A percentile compares a stretch with the other conserved stretches of the same genome.
phyloP scores from a whole-genome alignment of 2,113 vertebrate genomes.

The Tiliqua scincoides region DNA sequence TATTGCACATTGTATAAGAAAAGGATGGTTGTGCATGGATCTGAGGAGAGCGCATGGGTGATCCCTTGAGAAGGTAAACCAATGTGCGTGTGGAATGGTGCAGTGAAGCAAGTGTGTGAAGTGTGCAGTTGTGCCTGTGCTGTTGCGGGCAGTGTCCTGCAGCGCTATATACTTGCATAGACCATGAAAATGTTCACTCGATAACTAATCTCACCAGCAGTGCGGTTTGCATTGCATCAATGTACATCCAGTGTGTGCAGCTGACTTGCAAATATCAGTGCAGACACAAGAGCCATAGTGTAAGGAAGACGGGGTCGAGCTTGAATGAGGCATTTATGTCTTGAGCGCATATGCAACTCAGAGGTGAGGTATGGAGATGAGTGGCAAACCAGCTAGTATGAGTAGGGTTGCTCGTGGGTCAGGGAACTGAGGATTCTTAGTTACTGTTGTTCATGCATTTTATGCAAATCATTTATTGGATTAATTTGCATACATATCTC shows the following conservation, averaged over 20 bases:
- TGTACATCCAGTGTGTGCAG: not conserved
- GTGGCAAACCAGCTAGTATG: not conserved
- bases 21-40: not conserved
- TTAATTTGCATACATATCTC: slow-evolving; percentile 68
- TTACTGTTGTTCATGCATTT: slow-evolving; percentile 58
- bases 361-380: not conserved
- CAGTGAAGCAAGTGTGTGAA: not conserved
- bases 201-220: not conserved
- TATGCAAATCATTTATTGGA: slow-evolving; percentile 70
- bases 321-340: not conserved
- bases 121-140: too few relatives aligned
- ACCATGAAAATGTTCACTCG: too few relatives aligned
- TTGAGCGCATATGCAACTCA: not conserved
- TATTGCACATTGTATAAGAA: not conserved
- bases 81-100: too few relatives aligned
- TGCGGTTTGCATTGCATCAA: rapidly evolving
- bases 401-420: slow-evolving; percentile 50
- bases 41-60: rapidly evolving
- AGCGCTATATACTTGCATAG: not conserved
- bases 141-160: not conserved
- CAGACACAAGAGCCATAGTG: not conserved
- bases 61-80: not conserved
- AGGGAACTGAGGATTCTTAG: slow-evolving; percentile 56
- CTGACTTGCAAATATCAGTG: too few relatives aligned
- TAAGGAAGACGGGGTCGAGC: not conserved